These are phyloP conservation scores for Onychostoma macrolepis DNA, from an alignment of 2,113 vertebrate species.

Conservation along the genomic window DNA sequence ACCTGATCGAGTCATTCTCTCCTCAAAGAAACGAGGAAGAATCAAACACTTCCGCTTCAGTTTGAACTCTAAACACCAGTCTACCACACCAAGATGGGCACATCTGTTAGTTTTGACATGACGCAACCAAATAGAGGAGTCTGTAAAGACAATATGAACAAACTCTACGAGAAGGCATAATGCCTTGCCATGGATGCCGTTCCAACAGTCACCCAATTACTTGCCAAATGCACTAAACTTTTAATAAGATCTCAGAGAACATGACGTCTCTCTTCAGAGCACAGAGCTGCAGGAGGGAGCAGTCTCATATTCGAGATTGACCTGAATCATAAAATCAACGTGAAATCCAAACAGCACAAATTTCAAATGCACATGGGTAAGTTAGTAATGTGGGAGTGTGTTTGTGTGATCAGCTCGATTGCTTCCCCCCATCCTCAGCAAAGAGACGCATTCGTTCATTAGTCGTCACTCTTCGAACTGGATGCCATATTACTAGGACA, in stretches of 20 bases:
- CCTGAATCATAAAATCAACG: background rate
- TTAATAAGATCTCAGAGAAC: conserved; percentile 37
- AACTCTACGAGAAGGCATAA: conserved; percentile 8
- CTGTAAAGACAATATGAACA: background rate
- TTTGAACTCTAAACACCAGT: conserved; percentile 36
- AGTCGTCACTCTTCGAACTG: conserved; percentile 1
- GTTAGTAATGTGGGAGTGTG: conserved; percentile 23
- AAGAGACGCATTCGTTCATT: background rate
- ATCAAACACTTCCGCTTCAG: conserved; percentile 40
- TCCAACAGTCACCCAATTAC: conserved; percentile 12
- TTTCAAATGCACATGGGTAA: conserved; percentile 16
- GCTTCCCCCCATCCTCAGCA: background rate
- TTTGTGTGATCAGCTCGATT: background rate
- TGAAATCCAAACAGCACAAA: conserved; percentile 45
- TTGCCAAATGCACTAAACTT: conserved; percentile 42
- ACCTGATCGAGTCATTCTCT: conserved; percentile 27
- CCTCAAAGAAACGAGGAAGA: conserved; percentile 39
- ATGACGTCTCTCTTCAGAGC: conserved; percentile 52
- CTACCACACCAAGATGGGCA: background rate
- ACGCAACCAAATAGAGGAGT: conserved; percentile 22
- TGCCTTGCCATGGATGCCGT: background rate
- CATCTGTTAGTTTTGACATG: background rate
- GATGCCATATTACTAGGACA: conserved; percentile 7
- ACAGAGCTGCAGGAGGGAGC: conserved; percentile 45
- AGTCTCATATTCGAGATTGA: conserved; percentile 29